Conservation (phyloP, 2,888 invertebrate species). For the Tanytarsus gracilentus region DNA sequence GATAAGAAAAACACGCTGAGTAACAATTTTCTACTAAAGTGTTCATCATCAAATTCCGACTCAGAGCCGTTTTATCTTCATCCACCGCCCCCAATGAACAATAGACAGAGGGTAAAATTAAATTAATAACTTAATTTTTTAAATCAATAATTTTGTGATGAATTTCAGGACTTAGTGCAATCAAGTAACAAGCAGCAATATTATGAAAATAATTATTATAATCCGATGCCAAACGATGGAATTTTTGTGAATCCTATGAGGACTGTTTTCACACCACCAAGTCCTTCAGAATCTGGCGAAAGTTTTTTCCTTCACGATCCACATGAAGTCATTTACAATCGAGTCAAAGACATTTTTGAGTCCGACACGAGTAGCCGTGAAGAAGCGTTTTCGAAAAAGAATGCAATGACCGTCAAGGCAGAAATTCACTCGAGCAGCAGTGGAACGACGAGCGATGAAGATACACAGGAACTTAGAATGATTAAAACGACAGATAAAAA, state of each 20-base stretch:
- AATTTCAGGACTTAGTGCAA: conserved; percentile 9
- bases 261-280: conserved; percentile 46
- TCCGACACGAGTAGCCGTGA: conserved; percentile 41
- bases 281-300: conserved; percentile 52
- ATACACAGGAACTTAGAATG: conserved; percentile 13
- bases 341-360: conserved; percentile 75
- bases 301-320: conserved; percentile 80
- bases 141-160: too few relatives aligned
- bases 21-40: conserved; percentile 42
- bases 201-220: conserved; percentile 36
- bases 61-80: conserved; percentile 67
- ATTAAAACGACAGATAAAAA: conserved; percentile 18
- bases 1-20: background rate
- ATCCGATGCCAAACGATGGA: conserved; percentile 51
- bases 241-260: conserved; percentile 78
- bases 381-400: conserved; percentile 35
- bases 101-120: conserved; percentile 38
- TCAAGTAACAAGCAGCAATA: conserved; percentile 37
- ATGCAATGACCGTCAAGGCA: conserved; percentile 60
- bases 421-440: conserved; percentile 72
- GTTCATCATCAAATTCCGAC: conserved; percentile 43
- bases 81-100: conserved; percentile 49
- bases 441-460: conserved; percentile 51
- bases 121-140: background rate
- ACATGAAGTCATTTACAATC: conserved; percentile 69